Evolutionary conservation across 2,113 vertebrate genomes (phyloP), one percentile per base, ranked within the genome.

Genomic region (Oryzias curvinotus): DNA sequence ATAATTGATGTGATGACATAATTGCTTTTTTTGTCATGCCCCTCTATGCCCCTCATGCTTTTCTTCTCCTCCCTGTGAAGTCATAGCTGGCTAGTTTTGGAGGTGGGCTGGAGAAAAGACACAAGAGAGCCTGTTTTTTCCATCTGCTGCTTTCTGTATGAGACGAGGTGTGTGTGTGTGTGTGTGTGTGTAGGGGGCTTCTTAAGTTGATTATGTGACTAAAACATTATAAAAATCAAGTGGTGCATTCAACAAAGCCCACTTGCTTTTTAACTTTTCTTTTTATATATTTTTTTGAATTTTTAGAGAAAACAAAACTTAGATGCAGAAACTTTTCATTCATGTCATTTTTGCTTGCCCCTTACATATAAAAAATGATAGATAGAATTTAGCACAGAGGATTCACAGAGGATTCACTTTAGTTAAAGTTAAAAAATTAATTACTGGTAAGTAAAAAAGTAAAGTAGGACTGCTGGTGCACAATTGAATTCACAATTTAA

Each of bases 41-140:
- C 45, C 26, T 57, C 42, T 30, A 15, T 57, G 23, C 67, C 59
- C 46, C 74, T 21, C 48, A 48, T 57, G 42, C 71, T 68, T 71
- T 41, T 47, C 78, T 77, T 56, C 61, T 70, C 73, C 62, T 50
- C 78, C 47, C 73, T 73, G 62, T 88, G 77, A 87, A 75, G 78
- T 89, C 85, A 88, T 89, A 78, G 66, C 76, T 89, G 89, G 83
- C 83, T 65, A 48, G 15, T 56, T 73, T 69, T 57, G 30, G 62
- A 80, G 75, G 77, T 85, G 74, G 80, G 78, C 68, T 80, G 65
- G 58, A 77, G 73, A 58, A 77, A 56, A 81, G 75, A 75, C 72
- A 75, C 55, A 64, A 71, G 61, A 65, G 57, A 67, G 56, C 75
- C 78, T 87, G 85, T 87, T 89, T 87, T 87, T 78, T 69, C 75